Base-by-base conservation (phyloP, 92 coral and sea anemone genomes). In the Meandrina meandrites region DNA sequence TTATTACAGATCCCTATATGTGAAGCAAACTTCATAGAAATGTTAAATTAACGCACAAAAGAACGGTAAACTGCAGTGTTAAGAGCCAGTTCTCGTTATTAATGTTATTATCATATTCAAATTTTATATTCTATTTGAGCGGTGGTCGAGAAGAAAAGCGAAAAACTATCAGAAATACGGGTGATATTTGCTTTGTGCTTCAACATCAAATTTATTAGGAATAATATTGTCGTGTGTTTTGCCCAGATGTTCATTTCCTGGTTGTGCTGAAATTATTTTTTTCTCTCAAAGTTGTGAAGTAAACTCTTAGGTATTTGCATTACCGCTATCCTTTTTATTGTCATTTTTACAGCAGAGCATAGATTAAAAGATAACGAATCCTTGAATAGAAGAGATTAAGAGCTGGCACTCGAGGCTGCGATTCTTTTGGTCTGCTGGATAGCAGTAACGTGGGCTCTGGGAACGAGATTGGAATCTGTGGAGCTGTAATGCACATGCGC, bases 21-120 rank as follows among this genome's bases (percentile, higher is more conserved):
- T n/a, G 84, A 47, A 80, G 18, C n/a, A 60, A 62, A 80, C 37
- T 24, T 30, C 50, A 57, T 56, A 32, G 11, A 79, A 57, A 79
- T 57, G 35, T 79, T 79, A 18, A 56, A 45, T 2, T 50, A 47
- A 77, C 62, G 78, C 53, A 22, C 62, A 76, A 34, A 13, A 24
- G 35, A 24, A 40, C 27, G 11, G 47, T 31, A 32, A 27, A 56
- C 15, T 21, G 67, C 8, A 1, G 18, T 31, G 12, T 11, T 56
- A 28, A 19, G 18, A 13, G n/a, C 31, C 69, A 62, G 71, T 11
- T 66, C 71, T 27, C 71, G 21, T 35, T 1, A 21, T 28, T 73
- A 40, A 36, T 73, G 1, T 48, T 73, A 18, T 35, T 9, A 73
- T 18, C 13, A 19, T 35, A 40, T 35, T 45, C 16, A 47, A 13